Base-by-base conservation (phyloP, 2,888 invertebrate genomes). In the Eupeodes luniger region DNA sequence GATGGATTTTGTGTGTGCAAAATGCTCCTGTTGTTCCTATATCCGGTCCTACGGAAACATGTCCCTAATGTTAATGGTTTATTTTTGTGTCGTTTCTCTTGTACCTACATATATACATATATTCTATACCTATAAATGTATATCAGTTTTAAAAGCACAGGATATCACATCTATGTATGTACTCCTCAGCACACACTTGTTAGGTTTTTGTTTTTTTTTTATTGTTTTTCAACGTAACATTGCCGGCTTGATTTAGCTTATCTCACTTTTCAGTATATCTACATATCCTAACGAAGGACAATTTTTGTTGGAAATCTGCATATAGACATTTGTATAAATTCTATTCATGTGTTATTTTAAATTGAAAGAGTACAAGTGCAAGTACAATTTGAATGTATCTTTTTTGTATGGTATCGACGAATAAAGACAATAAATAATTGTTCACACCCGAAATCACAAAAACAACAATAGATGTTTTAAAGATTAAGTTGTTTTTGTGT, bases 161-260 rank as follows among this genome's bases (percentile, higher is more conserved):
- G 34, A 51, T 67, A 67, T 67, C 67, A 51, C 67, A 67, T 67
- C 14, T 34, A 49, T 5, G 36, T 69, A 36, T 5, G 10, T 19
- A 19, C 55, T 5, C 19, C 16, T 7, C 40, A 53, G 1, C 16
- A 10, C 3, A 16, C 55, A 55, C 10, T 10, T 19, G 12, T 3
- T 5, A 40, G 40, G 40, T 27, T 11, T 4, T 36, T 53, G 14
- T 14, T 36, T n/a, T 84, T 14, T 36, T n/a, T 84, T 67, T 87
- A 83, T 74, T 83, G 80, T 83, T 80, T 77, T 77, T 77, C 84
- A 57, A 76, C 80, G 80, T 87, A 57, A 76, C 80, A 76, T 87
- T 87, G 47, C 72, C 76, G 83, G 83, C 72, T 86, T 86, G 79
- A 83, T 82, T 83, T 80, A 70, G 79, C 83, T 87, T 87, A 87